Evolutionary conservation across 1,140 invertebrate species (phyloP).

Genomic region (Bombus confusus): DNA sequence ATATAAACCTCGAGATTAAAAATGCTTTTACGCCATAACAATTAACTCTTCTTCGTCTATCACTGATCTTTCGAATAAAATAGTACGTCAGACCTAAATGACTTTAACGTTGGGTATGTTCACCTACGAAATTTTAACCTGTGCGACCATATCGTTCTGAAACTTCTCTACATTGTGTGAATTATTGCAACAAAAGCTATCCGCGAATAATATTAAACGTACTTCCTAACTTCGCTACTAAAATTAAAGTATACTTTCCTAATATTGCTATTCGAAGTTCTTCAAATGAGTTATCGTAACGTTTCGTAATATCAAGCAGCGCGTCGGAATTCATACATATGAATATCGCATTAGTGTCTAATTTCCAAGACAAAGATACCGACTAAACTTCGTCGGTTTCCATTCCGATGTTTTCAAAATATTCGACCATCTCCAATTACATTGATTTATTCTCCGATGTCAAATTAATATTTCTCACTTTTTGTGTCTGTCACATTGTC

Average conservation of each 20-base stretch:
- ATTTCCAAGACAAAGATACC: neutral
- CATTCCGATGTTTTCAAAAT: no score
- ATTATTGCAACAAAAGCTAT: neutral
- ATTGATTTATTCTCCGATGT: neutral
- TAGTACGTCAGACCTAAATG: neutral
- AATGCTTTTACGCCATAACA: neutral
- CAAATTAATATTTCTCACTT: neutral
- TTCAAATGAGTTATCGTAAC: neutral
- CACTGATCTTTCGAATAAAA: neutral
- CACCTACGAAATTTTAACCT: neutral
- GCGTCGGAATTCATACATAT: neutral
- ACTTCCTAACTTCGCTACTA: neutral
- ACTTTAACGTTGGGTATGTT: neutral
- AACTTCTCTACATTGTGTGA: neutral
- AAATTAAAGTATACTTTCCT: neutral
- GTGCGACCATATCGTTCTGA: neutral
- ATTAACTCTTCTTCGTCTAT: neutral
- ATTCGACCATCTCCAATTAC: neutral
- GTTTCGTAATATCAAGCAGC: neutral
- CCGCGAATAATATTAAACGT: no score
- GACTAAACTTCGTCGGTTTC: neutral
- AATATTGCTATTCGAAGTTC: neutral
- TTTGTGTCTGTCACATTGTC: no score
- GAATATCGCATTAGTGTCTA: neutral
- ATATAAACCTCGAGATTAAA: neutral